Evolutionary conservation across 2,888 invertebrate species (phyloP).

Genomic region (Trimorus sp.): DNA sequence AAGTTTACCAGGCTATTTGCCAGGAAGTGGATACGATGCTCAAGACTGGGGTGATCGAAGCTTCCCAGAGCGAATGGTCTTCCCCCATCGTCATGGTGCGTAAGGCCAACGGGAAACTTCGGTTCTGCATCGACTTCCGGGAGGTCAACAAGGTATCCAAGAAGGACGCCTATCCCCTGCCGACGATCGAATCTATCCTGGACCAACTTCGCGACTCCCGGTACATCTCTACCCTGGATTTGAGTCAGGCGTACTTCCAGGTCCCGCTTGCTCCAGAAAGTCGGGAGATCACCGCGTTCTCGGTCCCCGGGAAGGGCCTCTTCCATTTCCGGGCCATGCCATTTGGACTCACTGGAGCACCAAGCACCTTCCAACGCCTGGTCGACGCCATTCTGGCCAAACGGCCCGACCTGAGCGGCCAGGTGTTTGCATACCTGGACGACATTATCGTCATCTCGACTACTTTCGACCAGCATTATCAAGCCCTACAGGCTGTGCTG

Average conservation of each 20-base stretch:
- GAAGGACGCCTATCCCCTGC: slow-evolving; percentile 42
- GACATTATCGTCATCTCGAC: too few relatives aligned
- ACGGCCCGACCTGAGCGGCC: too few relatives aligned
- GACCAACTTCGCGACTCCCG: slow-evolving; percentile 1
- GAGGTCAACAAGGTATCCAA: slow-evolving; percentile 58
- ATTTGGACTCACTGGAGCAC: too few relatives aligned
- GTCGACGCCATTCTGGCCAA: too few relatives aligned
- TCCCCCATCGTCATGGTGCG: slow-evolving; percentile 66
- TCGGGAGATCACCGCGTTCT: slow-evolving; percentile 65
- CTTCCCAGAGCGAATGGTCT: slow-evolving; percentile 63
- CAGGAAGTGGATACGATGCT: slow-evolving; percentile 74
- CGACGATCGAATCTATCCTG: slow-evolving; percentile 16
- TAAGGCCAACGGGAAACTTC: background rate
- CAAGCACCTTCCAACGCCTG: too few relatives aligned
- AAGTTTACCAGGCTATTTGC: slow-evolving; percentile 10
- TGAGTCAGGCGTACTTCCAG: slow-evolving; percentile 60
- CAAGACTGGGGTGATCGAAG: slow-evolving; percentile 67
- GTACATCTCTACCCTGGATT: slow-evolving; percentile 34
- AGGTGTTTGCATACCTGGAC: too few relatives aligned
- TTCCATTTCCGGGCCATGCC: slow-evolving; percentile 55
- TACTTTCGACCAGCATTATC: too few relatives aligned
- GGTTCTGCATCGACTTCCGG: too few relatives aligned
- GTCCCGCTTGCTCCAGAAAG: slow-evolving; percentile 41
- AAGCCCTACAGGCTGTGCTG: too few relatives aligned
- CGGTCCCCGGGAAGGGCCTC: slow-evolving; percentile 30